Evolutionary conservation across 2,113 vertebrate species (phyloP), one percentile per base, ranked within the genome.

Genomic region (Laticauda laticaudata): DNA sequence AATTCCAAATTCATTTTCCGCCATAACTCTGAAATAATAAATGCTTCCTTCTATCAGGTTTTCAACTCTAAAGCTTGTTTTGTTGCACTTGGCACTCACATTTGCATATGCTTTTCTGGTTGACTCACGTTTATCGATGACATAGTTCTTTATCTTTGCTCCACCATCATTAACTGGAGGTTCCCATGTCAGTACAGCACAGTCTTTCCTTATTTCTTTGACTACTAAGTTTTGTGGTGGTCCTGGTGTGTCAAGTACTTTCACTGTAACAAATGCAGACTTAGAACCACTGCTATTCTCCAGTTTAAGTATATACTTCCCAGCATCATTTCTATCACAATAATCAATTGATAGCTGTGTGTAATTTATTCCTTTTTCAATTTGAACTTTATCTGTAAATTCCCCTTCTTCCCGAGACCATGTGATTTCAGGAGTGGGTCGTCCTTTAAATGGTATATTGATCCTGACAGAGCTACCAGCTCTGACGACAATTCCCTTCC

Each of bases 1-100:
- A 94, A 99, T 96, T 94, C 99, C 99, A 98, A 98, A 99, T 95
- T 99, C 99, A 95, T 99, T 99, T 96, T 99, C 99, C 95, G 99
- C 99, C 98, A 99, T 98, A 92, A 99, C 98, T 98, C 99, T 98
- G 92, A 99, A 99, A 96, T 99, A 99, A 97, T 99, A 99, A 94
- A 98, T 98, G 29, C 96, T 97, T 97, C 99, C 99, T 96, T 99
- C 99, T 88, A 97, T 98, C 93, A 99, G 98, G 95, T 99, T 99
- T 94, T 98, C 98, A 89, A 99, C 98, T 95, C 98, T 98, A 92
- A 99, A 98, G 95, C 98, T 99, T 96, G 99, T 99, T 97, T 99
- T 99, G 93, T 95, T 98, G 94, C 99, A 99, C 91, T 99, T 99
- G 89, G 97, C 96, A 91, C 98, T 99, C 48, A 99, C 98, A 88